Base-by-base conservation (phyloP, 2,797 vertebrate genomes). In the Pseudopleuronectes americanus region DNA sequence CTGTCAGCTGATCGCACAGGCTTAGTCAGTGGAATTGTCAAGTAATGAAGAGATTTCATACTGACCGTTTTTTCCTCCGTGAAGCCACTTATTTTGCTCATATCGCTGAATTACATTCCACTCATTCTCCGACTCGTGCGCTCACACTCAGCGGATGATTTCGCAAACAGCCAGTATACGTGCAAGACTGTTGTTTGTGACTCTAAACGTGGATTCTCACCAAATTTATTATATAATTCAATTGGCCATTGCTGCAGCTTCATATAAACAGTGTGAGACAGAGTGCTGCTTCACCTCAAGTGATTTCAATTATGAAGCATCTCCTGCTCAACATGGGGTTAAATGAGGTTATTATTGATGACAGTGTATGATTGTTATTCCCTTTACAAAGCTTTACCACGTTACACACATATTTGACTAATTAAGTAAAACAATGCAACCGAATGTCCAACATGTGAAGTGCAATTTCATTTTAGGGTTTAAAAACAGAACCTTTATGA, bases 181-280 rank as follows among this genome's bases (percentile, higher is more conserved):
- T 76, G 72, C 88, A 88, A 90, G 91, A 88, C 89, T 86, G 87
- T 92, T 93, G 91, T 94, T 80, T 84, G 56, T 58, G 77, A 51
- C 68, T 71, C 70, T 82, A 19, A 84, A 77, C 57, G 79, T 75
- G 48, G 43, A 89, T 91, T 91, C 86, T 90, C 90, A 70, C 76
- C 86, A 83, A 73, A 90, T 90, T 83, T 90, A 87, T 86, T 75
- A 89, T 87, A 90, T 92, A 90, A 93, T 90, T 87, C 78, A 93
- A 92, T 88, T 84, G 77, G 61, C 77, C 77, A 52, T 54, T 83
- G 80, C 84, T 79, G 63, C 71, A 75, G 77, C 56, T 62, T 86
- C 58, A 77, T 76, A 81, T 83, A 89, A 81, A 70, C 71, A 77
- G 72, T 77, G 78, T 83, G 85, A 84, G 84, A 75, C 63, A 59